phyloP scores from a whole-genome alignment of 2,797 vertebrate species.

The Arnoldichthys spilopterus region DNA sequence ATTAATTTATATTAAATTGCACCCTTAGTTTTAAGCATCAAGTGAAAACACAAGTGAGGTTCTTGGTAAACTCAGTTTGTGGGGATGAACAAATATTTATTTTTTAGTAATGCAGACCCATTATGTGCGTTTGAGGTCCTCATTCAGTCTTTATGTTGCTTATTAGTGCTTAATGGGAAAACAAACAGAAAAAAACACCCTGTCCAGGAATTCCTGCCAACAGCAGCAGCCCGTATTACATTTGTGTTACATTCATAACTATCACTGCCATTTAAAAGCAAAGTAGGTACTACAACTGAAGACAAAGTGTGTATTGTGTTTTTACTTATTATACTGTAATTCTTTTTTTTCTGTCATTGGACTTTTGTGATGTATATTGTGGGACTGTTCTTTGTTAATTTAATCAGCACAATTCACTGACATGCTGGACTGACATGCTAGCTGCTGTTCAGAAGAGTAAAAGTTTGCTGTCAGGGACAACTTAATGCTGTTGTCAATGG shows the following conservation, averaged over 20 bases:
- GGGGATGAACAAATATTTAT: conserved; percentile 93
- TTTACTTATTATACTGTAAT: conserved; percentile 95
- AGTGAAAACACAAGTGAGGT: conserved; percentile 82
- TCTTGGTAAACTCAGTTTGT: conserved; percentile 82
- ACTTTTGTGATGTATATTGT: conserved; percentile 98
- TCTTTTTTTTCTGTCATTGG: conserved; percentile 84
- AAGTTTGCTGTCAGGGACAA: conserved; percentile 86
- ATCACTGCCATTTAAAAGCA: conserved; percentile 85
- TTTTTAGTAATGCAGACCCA: conserved; percentile 83
- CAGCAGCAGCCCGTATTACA: conserved; percentile 79
- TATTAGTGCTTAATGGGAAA: conserved; percentile 70
- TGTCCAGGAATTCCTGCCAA: conserved; percentile 73
- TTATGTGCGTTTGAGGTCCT: conserved; percentile 80
- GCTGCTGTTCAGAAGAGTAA: conserved; percentile 98
- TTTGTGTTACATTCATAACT: conserved; percentile 81
- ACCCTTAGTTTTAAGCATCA: conserved; percentile 66
- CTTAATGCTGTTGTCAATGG: conserved; percentile 85
- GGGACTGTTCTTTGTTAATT: conserved; percentile 98
- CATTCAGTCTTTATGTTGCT: conserved; percentile 77
- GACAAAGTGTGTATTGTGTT: conserved; percentile 89
- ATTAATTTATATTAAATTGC: too few relatives aligned
- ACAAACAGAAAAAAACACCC: conserved; percentile 42
- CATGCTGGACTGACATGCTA: conserved; percentile 99
- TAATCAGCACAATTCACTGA: conserved; percentile 99
- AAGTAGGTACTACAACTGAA: conserved; percentile 83